Evolutionary conservation across 2,888 invertebrate genomes (phyloP), one percentile per base, ranked within the genome.

Genomic region (Nycteola revayana): DNA sequence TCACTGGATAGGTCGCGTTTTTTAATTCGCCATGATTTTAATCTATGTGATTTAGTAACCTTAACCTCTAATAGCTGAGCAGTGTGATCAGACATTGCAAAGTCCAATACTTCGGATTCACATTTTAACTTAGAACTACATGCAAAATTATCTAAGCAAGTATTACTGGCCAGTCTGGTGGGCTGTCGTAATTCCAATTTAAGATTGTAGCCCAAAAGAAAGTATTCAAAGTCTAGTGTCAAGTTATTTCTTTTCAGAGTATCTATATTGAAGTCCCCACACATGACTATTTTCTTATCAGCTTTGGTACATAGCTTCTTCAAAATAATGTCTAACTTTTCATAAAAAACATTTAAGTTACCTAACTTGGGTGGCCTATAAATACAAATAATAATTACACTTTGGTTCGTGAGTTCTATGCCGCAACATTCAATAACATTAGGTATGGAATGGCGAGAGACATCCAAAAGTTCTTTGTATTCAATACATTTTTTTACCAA

Each of bases 191-290:
- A 9, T 18, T 28, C 27, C 20, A 25, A 25, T 10, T 10, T 25
- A 25, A 25, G 11, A n/a, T 25, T 11, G 10, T 25, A 25, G 7
- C 25, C 25, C n/a, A 25, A 11, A 7, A 25, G 25, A 25, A 25
- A 25, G 25, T 5, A 7, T 25, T 25, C 14, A 25, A 25, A 25
- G 10, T 11, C 11, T 7, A 25, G 6, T 2, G 11, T 11, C 25
- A 25, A 10, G 1, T 7, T 25, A 25, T 25, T 25, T 25, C 25
- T 25, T 11, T 25, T 25, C 7, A 25, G 7, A 7, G n/a, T 25
- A 10, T 25, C 25, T 25, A 25, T 25, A 25, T 25, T 25, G 21
- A 27, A 26, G 9, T 23, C 23, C 3, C 33, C 33, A 14, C 33
- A 30, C 9, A 11, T 11, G 3, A 25, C 11, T 25, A 25, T 11